Evolutionary conservation across 2,888 invertebrate genomes (phyloP), one percentile per base, ranked within the genome.

Genomic region (Synanthedon myopaeformis): DNA sequence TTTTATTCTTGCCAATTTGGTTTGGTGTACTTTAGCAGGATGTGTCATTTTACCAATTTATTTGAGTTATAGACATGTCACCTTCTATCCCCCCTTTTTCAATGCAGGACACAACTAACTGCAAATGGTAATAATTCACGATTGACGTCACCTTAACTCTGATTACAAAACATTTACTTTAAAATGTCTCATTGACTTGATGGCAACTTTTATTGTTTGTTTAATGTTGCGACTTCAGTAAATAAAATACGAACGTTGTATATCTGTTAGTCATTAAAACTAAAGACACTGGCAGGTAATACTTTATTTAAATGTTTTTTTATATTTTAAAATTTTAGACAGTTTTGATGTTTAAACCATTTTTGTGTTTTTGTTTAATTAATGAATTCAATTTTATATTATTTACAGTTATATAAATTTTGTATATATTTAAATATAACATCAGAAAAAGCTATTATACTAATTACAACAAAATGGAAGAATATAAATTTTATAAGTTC

Each of bases 11-110:
- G 23, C 49, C 49, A 13, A 49, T 49, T 49, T 49, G 49, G 17
- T 8, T 12, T 17, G 11, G 12, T 58, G 53, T 49, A 55, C 69
- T 69, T 66, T 61, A 57, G 58, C 78, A 77, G 82, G 83, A 82
- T 76, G 74, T 73, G 69, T 70, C 68, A 72, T 79, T 79, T 76
- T 76, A 77, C 71, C 80, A 82, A 80, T 77, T 79, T 69, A 71
- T 66, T 75, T 70, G 62, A 56, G 57, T 58, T 60, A 60, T 56
- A 56, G 58, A 57, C 55, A 55, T 59, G 60, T 70, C 58, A 56
- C 51, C 49, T 13, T 51, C 51, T 51, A 41, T 14, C 62, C 63
- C 72, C 23, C 79, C 74, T 72, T 74, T 77, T 75, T 72, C 6
- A 61, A 71, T 62, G 72, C 81, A 79, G 82, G 79, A 81, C 69